Base-by-base conservation (phyloP, 2,888 invertebrate species). In the Dioctria rufipes region DNA sequence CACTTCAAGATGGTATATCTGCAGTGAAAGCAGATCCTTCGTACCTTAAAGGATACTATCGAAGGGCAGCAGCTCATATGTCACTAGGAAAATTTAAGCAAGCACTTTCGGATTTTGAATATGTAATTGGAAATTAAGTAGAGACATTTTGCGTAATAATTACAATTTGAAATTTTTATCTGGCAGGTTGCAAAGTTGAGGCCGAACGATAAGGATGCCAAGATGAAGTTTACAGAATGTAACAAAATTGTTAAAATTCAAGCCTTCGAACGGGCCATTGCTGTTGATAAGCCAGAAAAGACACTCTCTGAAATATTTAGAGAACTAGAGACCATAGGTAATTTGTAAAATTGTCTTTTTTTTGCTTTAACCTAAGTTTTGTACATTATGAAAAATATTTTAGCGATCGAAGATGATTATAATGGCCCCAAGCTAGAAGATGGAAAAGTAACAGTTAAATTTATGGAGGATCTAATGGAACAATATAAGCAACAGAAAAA, bases 41-140 rank as follows among this genome's bases (percentile, higher is more conserved):
- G 40, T 99, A 98, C 88, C 92, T 98, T 40, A 99, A 99, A 91
- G 99, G 98, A 0, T 99, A 98, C 88, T 99, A 99, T 89, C 92
- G 99, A 86, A 92, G 99, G 86, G 99, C 99, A 0, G 97, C 97
- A 2, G 95, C 99, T 49, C 93, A 98, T 86, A 99, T 99, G 98
- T 96, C 98, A 42, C 90, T 99, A 87, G 98, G 99, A 84, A 98
- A 98, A 91, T 98, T 97, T 89, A 98, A 98, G 90, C 92, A 95
- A 90, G 99, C 99, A 8, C 92, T 99, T 84, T 95, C 94, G 89
- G 99, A 99, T 91, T 99, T 96, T 91, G 98, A 98, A 93, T 94
- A 95, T 89, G 97, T 97, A 90, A 25, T 25, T 25, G 25, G 25
- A 25, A 92, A 91, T 86, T 82, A 42, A 46, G 46, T 39, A 39